phyloP scores from a whole-genome alignment of 2,888 invertebrate species.

The Autographa gamma region DNA sequence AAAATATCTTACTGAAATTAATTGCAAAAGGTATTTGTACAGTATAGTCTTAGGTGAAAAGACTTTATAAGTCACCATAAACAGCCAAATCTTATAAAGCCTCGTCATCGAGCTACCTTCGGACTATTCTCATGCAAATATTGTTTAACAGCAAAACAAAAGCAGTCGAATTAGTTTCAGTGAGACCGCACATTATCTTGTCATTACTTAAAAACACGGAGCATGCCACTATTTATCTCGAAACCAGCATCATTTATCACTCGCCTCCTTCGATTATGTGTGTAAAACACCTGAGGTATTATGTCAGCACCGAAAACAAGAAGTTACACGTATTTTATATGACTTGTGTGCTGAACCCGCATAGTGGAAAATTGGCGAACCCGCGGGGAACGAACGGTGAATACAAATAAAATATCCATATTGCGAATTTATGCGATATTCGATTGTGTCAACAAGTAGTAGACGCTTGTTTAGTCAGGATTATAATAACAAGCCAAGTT shows the following conservation, averaged over 20 bases:
- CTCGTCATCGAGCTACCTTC: slow-evolving; percentile 19
- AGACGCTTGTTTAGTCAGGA: slow-evolving; percentile 28
- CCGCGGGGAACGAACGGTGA: slow-evolving; percentile 51
- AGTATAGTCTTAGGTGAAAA: neutral
- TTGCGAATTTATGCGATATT: slow-evolving; percentile 45
- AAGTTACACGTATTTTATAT: slow-evolving; percentile 49
- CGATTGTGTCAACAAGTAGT: slow-evolving; percentile 47
- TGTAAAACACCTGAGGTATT: slow-evolving; percentile 26
- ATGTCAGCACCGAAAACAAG: slow-evolving; percentile 27
- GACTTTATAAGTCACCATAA: neutral
- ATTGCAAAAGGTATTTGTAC: neutral
- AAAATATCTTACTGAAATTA: no score
- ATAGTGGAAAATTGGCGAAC: slow-evolving; percentile 67
- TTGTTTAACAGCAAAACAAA: slow-evolving; percentile 45
- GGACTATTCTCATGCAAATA: slow-evolving; percentile 14
- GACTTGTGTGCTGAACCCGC: slow-evolving; percentile 55
- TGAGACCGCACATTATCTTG: slow-evolving; percentile 22
- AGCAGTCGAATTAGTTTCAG: slow-evolving; percentile 32
- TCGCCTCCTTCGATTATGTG: slow-evolving; percentile 32
- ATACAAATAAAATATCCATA: slow-evolving; percentile 53
- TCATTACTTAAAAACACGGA: slow-evolving; percentile 14
- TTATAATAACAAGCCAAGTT: slow-evolving; percentile 29
- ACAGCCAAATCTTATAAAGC: slow-evolving; percentile 20
- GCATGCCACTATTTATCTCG: slow-evolving; percentile 18
- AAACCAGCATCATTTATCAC: slow-evolving; percentile 20